Evolutionary conservation across 2,888 invertebrate species (phyloP).

Genomic region (Ectropis crepuscularia): DNA sequence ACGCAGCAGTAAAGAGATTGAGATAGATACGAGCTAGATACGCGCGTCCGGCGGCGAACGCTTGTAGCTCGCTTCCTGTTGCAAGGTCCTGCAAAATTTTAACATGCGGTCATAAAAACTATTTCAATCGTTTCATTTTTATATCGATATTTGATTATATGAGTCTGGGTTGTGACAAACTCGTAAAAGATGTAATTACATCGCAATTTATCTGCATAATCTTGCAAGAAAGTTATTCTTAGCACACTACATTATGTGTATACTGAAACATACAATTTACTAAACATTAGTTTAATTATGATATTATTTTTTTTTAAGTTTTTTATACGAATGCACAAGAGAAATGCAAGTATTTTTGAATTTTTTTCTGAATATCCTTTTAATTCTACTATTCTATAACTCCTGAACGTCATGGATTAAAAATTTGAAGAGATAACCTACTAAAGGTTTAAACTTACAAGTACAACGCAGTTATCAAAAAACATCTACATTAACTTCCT

Average conservation of each 20-base stretch:
- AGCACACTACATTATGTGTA: too few relatives aligned
- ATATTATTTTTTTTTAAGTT: too few relatives aligned
- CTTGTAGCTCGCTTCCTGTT: slow-evolving; percentile 66
- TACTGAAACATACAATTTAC: too few relatives aligned
- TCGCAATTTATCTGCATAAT: slow-evolving; percentile 18
- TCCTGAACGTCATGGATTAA: too few relatives aligned
- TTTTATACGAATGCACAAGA: too few relatives aligned
- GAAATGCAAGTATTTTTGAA: too few relatives aligned
- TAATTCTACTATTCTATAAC: too few relatives aligned
- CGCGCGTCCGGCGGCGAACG: slow-evolving; percentile 71
- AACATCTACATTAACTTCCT: background rate
- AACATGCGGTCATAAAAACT: slow-evolving; percentile 39
- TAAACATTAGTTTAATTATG: too few relatives aligned
- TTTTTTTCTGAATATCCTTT: too few relatives aligned
- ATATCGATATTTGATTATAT: slow-evolving; percentile 25
- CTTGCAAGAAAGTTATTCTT: background rate
- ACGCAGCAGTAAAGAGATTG: slow-evolving; percentile 69
- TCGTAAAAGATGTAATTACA: slow-evolving; percentile 15
- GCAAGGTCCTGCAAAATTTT: slow-evolving; percentile 57
- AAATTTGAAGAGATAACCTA: too few relatives aligned
- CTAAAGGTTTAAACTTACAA: too few relatives aligned
- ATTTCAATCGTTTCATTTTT: slow-evolving; percentile 16
- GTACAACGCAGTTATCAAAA: background rate
- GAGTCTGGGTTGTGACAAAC: slow-evolving; percentile 29
- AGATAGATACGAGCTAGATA: slow-evolving; percentile 80